A percentile compares a stretch with the other conserved stretches of the same genome.
phyloP scores from a whole-genome alignment of 2,797 vertebrate genomes.

The Arvicola amphibius region DNA sequence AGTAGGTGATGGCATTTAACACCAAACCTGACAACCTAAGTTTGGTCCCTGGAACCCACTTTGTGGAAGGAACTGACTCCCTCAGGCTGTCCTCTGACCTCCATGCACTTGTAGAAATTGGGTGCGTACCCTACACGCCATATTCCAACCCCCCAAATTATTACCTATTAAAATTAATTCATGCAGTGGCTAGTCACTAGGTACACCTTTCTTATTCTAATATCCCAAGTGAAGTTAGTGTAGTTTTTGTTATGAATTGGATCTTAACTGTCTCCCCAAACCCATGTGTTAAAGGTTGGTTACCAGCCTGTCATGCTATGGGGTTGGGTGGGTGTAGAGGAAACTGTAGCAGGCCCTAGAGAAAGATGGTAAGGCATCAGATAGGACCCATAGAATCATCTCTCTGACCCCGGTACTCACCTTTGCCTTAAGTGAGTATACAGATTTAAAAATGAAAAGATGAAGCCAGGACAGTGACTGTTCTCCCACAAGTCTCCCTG shows the following conservation, averaged over 20 bases:
- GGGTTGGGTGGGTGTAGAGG: not conserved
- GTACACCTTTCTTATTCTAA: not conserved
- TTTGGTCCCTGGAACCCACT: not conserved
- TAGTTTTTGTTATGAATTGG: not conserved
- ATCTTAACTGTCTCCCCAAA: not conserved
- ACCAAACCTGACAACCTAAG: not conserved
- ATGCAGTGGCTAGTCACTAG: not conserved
- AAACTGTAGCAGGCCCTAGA: not conserved
- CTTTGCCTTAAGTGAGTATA: conserved; percentile 10
- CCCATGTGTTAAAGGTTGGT: not conserved
- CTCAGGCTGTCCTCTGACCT: not conserved
- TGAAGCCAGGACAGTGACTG: not conserved
- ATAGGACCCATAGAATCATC: not conserved
- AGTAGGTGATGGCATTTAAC: not conserved
- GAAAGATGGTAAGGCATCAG: not conserved
- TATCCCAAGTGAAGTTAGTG: not conserved
- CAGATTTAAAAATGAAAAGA: not conserved
- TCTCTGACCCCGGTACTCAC: not conserved
- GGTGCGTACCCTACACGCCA: not conserved
- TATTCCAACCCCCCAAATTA: not conserved
- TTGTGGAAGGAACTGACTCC: not conserved
- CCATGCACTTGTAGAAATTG: not conserved
- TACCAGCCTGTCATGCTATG: not conserved
- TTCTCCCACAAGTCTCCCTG: not conserved
- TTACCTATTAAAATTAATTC: not conserved